Evolutionary conservation across 2,113 vertebrate species (phyloP), one percentile per base, ranked within the genome.

Genomic region (Pycnonotus jocosus): DNA sequence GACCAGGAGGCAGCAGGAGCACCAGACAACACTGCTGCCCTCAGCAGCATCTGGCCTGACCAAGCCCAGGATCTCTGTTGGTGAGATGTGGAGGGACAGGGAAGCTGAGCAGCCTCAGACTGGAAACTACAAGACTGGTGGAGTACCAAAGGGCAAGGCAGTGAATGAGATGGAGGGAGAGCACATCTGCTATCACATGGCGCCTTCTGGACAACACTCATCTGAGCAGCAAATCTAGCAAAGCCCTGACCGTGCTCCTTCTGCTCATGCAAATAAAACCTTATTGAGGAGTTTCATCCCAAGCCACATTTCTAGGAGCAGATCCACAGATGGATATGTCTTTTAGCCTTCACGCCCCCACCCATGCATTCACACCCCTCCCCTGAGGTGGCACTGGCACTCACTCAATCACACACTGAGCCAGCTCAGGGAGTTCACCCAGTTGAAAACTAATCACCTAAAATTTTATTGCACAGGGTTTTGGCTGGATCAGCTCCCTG

Each of bases 401-500:
- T 92, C 81, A 66, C 8, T 10, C 58, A 80, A 47, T 70, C 47
- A 28, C 42, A 83, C 50, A 73, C 35, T 5, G 9, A 90, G 88
- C 82, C 88, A 94, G 88, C 56, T 88, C 79, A 81, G 79, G 71
- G 82, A 95, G 92, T 83, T 92, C 82, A 86, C 53, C 88, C 86
- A 88, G 82, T 24, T 71, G 71, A 95, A 88, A 93, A 86, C 51
- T 90, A 80, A 90, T 76, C 90, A 86, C 69, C 60, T 78, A 57
- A 81, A 92, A 58, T 57, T 83, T 90, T 86, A 86, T 37, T 62
- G 83, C 80, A 88, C 0, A 20, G 88, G 13, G 24, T n/a, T 95
- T 53, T 81, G 88, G 80, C 76, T 93, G 72, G 68, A 95, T 92
- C 47, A 62, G n/a, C 94, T 94, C 95, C 92, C 88, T 86, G 50